A percentile compares a stretch with the other conserved stretches of the same genome.
Evolutionary conservation across 2,888 invertebrate genomes (phyloP).

Genomic region (Chrysomela aeneicollis): DNA sequence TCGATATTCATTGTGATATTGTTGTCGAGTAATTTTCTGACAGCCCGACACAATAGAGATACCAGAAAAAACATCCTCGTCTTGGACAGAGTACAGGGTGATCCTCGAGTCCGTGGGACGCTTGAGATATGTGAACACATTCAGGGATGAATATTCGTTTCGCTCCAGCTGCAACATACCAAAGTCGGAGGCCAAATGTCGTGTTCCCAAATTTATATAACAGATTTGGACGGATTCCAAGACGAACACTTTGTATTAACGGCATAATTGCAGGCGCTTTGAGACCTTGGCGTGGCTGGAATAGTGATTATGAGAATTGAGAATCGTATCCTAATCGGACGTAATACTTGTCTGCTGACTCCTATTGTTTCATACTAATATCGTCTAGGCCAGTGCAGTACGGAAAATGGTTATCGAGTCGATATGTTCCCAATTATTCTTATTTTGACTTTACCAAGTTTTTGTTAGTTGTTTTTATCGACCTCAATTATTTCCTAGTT

Average conservation of each 20-base stretch:
- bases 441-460: no score
- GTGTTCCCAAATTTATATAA: constrained; percentile 33
- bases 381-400: no score
- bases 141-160: not conserved
- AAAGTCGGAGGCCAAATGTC: not conserved
- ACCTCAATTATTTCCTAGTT: no score
- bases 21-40: not conserved
- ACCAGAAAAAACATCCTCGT: no score
- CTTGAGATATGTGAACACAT: no score
- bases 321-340: constrained; percentile 33
- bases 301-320: constrained; percentile 41
- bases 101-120: no score
- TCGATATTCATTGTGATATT: constrained; percentile 11
- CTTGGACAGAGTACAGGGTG: no score
- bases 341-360: not conserved
- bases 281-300: constrained; percentile 41
- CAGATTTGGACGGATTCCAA: constrained; percentile 43
- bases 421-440: no score
- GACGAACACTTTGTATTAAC: constrained; percentile 38
- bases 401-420: no score
- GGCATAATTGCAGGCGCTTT: constrained; percentile 41
- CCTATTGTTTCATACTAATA: not conserved
- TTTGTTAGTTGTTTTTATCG: no score
- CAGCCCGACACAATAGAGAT: not conserved
- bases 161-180: not conserved